Evolutionary conservation across 2,797 vertebrate genomes (phyloP).

Genomic region (Acridotheres tristis): DNA sequence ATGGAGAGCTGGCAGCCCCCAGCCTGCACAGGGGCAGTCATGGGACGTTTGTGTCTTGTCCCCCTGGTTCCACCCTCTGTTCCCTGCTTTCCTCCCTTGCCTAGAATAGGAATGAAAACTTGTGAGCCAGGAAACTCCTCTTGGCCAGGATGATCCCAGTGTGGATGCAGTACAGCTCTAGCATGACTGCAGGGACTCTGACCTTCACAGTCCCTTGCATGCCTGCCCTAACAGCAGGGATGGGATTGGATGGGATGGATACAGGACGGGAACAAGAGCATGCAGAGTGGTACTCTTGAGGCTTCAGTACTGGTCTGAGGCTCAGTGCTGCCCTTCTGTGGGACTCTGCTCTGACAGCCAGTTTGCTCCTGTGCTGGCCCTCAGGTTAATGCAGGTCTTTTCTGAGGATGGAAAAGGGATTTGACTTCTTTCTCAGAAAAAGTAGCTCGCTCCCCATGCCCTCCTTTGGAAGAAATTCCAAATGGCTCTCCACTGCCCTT

Average conservation of each 20-base stretch:
- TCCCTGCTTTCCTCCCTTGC: background rate
- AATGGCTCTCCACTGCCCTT: background rate
- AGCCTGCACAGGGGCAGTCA: accelerated
- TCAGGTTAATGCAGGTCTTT: background rate
- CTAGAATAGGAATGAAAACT: background rate
- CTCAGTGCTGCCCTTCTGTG: background rate
- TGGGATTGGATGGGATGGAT: background rate
- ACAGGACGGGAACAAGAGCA: background rate
- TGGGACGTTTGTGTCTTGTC: background rate
- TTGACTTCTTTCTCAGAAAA: background rate
- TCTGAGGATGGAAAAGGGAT: background rate
- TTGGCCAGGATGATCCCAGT: background rate
- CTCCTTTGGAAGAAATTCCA: background rate
- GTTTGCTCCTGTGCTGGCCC: background rate
- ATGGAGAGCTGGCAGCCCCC: background rate
- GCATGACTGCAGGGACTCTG: background rate
- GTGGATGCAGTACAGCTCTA: background rate
- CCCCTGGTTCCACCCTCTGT: background rate
- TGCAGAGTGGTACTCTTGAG: background rate
- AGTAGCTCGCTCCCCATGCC: background rate
- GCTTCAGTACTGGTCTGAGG: accelerated
- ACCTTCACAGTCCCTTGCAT: background rate
- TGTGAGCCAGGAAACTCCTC: background rate
- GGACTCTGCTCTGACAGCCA: background rate
- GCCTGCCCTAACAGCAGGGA: background rate